Base-by-base conservation (phyloP, 1,140 invertebrate genomes). In the Olivierus martensii region DNA sequence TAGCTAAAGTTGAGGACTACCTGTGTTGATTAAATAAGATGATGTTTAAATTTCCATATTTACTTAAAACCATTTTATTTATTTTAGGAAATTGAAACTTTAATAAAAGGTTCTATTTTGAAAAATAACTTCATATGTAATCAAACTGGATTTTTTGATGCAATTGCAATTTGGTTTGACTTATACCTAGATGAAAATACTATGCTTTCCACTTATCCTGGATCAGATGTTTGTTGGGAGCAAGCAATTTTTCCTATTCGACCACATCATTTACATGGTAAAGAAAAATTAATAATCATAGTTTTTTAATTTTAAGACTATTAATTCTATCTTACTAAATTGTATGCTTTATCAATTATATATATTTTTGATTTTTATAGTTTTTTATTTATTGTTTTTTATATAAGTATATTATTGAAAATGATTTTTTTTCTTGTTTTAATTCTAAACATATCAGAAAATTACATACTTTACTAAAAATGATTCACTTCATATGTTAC, bases 131-230 rank as follows among this genome's bases (percentile, higher is more conserved):
- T 67, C 63, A 51, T 66, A 59, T 66, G 73, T 65, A 65, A 45
- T 57, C 60, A 68, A 35, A 57, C 63, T 63, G 79, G 78, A n/a
- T 65, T 63, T 45, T 61, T 82, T 6, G 78, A 83, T 71, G 76
- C 74, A 18, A 66, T 83, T 39, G 74, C 77, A 34, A 72, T 80
- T 11, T 85, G 80, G 79, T 87, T 86, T 67, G 77, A 80, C 62
- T 69, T 87, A 46, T 65, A 80, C 63, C 68, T 87, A n/a, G 77
- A 80, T 61, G 73, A 80, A 15, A 71, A 76, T 41, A 75, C 77
- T 21, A 72, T 63, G 3, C 69, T 85, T 36, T 75, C 69, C 56
- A 74, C 75, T 12, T 67, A 70, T 5, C 69, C 70, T 3, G 53
- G 19, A 49, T n/a, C 19, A 3, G 49, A 49, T 9, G 38, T 49